phyloP scores from a whole-genome alignment of 1,140 invertebrate species.

The Chlorops oryzae region DNA sequence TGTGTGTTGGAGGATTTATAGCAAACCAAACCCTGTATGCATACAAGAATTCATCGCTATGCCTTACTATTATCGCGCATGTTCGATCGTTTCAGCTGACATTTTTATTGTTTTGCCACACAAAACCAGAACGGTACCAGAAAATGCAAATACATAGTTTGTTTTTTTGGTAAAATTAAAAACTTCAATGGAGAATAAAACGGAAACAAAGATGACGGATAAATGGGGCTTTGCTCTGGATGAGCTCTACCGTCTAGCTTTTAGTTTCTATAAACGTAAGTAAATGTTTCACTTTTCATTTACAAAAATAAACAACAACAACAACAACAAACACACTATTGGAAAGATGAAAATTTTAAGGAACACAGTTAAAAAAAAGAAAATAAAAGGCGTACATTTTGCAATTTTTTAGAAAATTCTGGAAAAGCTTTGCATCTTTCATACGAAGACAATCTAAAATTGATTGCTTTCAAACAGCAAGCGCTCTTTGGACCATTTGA shows the following conservation, averaged over 20 bases:
- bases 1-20: too few species aligned
- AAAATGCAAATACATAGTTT: too few species aligned
- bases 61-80: too few species aligned
- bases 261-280: constrained; percentile 85
- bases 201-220: too few species aligned
- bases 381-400: constrained; percentile 9
- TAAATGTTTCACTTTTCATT: neutral
- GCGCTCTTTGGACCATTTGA: constrained; percentile 79
- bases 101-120: too few species aligned
- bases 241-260: constrained; percentile 79
- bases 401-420: constrained; percentile 77
- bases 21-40: too few species aligned
- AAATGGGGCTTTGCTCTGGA: constrained; percentile 64
- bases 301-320: neutral
- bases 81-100: too few species aligned
- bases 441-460: constrained; percentile 86
- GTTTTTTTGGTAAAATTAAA: too few species aligned
- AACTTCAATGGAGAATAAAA: too few species aligned
- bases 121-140: too few species aligned
- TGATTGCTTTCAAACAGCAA: constrained; percentile 90
- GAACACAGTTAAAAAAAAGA: constrained; percentile 1
- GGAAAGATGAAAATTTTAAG: neutral
- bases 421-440: constrained; percentile 90
- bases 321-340: neutral
- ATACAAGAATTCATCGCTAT: too few species aligned